Conservation (phyloP, 2,797 vertebrate species). For the Melanogrammus aeglefinus region DNA sequence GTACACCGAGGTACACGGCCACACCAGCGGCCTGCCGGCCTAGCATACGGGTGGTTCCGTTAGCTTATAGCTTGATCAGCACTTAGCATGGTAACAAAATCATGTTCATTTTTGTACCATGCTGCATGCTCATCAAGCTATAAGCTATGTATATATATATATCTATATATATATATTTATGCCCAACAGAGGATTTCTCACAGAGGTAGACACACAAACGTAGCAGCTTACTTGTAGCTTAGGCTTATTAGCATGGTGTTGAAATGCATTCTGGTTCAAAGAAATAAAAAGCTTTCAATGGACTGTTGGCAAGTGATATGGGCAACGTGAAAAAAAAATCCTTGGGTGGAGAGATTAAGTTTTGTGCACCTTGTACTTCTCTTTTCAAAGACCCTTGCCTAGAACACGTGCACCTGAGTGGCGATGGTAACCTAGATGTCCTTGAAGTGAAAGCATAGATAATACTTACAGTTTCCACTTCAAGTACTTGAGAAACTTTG, state of each 20-base stretch:
- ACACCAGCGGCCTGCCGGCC: slow-evolving; percentile 16
- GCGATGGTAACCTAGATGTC: neutral
- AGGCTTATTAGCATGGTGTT: too few species aligned
- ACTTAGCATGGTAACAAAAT: neutral
- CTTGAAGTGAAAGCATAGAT: neutral
- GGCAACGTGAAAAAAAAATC: neutral
- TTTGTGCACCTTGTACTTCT: neutral
- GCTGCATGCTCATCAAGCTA: too few species aligned
- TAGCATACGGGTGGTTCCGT: too few species aligned
- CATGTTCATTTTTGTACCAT: too few species aligned
- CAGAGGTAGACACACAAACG: neutral
- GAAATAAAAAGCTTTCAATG: neutral
- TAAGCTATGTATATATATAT: too few species aligned
- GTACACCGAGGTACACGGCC: slow-evolving; percentile 87
- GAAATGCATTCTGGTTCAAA: too few species aligned
- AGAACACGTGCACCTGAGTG: neutral
- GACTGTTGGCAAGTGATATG: neutral
- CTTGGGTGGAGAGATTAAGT: neutral
- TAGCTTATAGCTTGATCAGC: neutral
- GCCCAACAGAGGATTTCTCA: too few species aligned
- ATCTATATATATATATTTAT: too few species aligned
- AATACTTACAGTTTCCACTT: neutral
- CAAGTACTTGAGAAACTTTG: neutral
- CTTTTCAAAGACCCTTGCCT: neutral
- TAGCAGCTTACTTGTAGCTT: neutral